Evolutionary conservation across 2,888 invertebrate species (phyloP), one percentile per base, ranked within the genome.

Genomic region (Sepiola atlantica): DNA sequence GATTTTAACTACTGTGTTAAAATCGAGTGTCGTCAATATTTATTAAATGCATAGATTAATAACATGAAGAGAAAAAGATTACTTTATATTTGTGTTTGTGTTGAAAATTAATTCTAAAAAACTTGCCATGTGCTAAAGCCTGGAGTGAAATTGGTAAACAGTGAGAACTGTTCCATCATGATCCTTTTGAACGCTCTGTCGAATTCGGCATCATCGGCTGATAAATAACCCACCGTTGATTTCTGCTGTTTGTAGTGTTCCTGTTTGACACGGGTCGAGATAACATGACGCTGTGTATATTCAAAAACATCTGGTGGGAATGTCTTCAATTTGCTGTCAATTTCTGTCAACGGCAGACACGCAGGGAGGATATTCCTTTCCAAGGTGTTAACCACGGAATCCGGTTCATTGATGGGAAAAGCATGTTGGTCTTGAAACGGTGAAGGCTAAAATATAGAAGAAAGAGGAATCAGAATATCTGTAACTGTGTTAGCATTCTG

Each of bases 101-200:
- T 45, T 45, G 24, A 4, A 61, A 77, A 77, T 61, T 21, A 61
- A 91, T 54, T 24, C 24, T 14, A 90, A 32, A 90, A 77, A 90
- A 92, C 92, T 54, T 92, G 54, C 92, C 92, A 92, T 54, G 28
- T 35, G 28, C 92, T 92, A 55, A 92, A 92, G 24, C 54, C 54
- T 24, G 92, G 92, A 32, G 92, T 92, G 55, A 92, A 92, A 45
- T 92, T 92, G 28, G 92, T 92, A 24, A 92, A 92, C 92, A 92
- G 55, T 4, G 92, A 92, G 28, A 92, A 92, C 18, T 92, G 92
- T 45, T 92, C 92, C 92, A 92, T 92, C 92, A 92, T 92, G n/a
- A 92, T 92, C 28, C 92, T 35, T 55, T 92, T 92, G 24, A 92
- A 45, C 12, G 92, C 92, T 28, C n/a, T 55, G 20, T 92, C 92